A percentile compares a stretch with the other conserved stretches of the same genome.
Conservation (phyloP, 53 echinoderm and acorn worm genomes). For the Arbacia lixula region DNA sequence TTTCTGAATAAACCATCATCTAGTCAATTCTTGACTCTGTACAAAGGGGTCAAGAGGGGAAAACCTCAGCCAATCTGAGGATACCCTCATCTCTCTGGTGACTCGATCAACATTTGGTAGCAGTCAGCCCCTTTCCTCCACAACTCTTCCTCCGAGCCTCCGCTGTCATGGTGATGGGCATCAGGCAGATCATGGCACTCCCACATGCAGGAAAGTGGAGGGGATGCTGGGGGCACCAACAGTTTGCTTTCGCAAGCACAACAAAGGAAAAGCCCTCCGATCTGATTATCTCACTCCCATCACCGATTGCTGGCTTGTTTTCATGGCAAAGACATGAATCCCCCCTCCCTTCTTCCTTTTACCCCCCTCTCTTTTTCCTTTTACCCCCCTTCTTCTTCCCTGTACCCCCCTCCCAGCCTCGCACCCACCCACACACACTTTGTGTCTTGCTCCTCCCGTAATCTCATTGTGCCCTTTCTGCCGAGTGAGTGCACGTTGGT, state of each 20-base stretch:
- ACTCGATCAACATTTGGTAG: slow-evolving; percentile 22
- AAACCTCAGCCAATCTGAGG: no score
- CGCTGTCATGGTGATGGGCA: neutral
- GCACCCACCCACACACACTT: no score
- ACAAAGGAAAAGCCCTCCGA: slow-evolving; percentile 47
- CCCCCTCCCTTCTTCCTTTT: neutral
- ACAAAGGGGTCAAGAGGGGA: no score
- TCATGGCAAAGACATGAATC: neutral
- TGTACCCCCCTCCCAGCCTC: no score
- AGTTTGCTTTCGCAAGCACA: slow-evolving; percentile 38
- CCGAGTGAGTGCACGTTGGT: no score
- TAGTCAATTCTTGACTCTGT: no score
- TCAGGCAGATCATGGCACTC: neutral
- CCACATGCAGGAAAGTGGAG: slow-evolving; percentile 24
- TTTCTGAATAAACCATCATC: no score
- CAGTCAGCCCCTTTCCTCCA: slow-evolving; percentile 15
- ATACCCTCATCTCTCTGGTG: slow-evolving; percentile 15
- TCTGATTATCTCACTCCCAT: slow-evolving; percentile 26
- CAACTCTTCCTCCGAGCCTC: neutral
- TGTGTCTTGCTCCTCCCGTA: no score
- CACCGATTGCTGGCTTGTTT: no score
- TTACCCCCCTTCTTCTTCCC: neutral
- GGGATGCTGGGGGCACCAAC: slow-evolving; percentile 36
- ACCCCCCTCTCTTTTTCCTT: neutral
- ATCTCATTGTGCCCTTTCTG: no score